Conservation (phyloP, 2,888 invertebrate genomes). For the Mythimna albipuncta region DNA sequence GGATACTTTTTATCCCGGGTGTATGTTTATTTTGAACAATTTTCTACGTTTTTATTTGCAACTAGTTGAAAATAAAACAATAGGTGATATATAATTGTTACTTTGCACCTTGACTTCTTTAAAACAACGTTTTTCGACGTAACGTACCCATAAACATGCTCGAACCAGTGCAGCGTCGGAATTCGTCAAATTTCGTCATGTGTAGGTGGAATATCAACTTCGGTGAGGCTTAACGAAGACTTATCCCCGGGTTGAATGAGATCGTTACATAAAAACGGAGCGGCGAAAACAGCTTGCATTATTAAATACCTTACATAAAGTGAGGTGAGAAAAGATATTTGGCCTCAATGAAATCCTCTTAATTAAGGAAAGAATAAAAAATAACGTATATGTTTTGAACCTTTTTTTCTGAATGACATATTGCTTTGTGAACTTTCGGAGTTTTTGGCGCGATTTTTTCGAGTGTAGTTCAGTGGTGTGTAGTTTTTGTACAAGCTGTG, state of each 20-base stretch:
- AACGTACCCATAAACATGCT: not conserved
- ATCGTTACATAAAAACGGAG: slow-evolving; percentile 51
- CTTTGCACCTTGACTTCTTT: not conserved
- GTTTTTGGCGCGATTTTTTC: no score
- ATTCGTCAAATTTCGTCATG: slow-evolving; percentile 14
- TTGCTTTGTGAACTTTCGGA: not conserved
- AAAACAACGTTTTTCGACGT: not conserved
- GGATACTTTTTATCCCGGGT: no score
- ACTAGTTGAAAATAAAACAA: no score
- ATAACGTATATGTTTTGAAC: not conserved
- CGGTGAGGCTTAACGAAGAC: slow-evolving; percentile 23
- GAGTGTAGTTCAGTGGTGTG: not conserved
- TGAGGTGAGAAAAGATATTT: slow-evolving; percentile 28
- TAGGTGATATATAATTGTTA: no score
- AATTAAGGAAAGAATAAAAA: slow-evolving; percentile 22
- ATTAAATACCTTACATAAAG: slow-evolving; percentile 48
- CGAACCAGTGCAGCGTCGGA: slow-evolving; percentile 1
- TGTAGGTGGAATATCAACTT: slow-evolving; percentile 24
- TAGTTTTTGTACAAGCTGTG: no score
- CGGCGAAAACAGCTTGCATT: slow-evolving; percentile 51
- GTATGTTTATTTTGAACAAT: no score
- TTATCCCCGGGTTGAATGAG: slow-evolving; percentile 32
- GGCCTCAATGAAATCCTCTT: slow-evolving; percentile 24
- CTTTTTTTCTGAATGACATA: not conserved
- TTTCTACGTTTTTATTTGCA: no score